Evolutionary conservation across 1,140 invertebrate species (phyloP), one percentile per base, ranked within the genome.

Genomic region (Anastrepha ludens): DNA sequence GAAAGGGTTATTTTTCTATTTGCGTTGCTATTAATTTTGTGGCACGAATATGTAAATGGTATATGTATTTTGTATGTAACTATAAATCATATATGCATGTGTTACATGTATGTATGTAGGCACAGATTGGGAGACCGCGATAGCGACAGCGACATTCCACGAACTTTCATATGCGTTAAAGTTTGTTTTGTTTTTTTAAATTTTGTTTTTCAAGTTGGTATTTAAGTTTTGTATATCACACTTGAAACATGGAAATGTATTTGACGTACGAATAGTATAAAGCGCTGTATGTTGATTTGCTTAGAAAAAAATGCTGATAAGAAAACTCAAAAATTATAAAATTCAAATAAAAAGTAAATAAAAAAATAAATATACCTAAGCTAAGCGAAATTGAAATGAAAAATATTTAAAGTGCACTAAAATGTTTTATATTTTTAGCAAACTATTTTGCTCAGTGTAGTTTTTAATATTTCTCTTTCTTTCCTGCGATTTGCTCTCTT

Each of bases 71-170:
- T 58, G 81, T 74, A 74, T 74, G 44, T 60, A 86, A 60, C 15
- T 59, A 62, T 55, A 86, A 59, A 86, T 55, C 58, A 13, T 55
- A 55, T 50, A 39, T 85, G 8, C 41, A 86, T 60, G 59, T 86
- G 85, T 60, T 86, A 86, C 50, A 60, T 60, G 59, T 60, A 20
- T 60, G 59, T 60, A 20, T 55, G 55, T 60, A 92, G 90, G 92
- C 92, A 93, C 92, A 93, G 92, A 93, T 93, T 93, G 92, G 92
- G 92, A 91, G 90, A 93, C 92, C 92, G 92, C 92, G 92, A 93
- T 93, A 93, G 92, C 92, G 87, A 88, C 87, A 88, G 87, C 87
- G 92, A 93, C 91, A 92, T 93, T 93, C 90, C 92, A 92, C 92
- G 91, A 91, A 91, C 91, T 87, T 87, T 41, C 87, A 87, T 87